Evolutionary conservation across 2,797 vertebrate species (phyloP).

Genomic region (Pangasius djambal): DNA sequence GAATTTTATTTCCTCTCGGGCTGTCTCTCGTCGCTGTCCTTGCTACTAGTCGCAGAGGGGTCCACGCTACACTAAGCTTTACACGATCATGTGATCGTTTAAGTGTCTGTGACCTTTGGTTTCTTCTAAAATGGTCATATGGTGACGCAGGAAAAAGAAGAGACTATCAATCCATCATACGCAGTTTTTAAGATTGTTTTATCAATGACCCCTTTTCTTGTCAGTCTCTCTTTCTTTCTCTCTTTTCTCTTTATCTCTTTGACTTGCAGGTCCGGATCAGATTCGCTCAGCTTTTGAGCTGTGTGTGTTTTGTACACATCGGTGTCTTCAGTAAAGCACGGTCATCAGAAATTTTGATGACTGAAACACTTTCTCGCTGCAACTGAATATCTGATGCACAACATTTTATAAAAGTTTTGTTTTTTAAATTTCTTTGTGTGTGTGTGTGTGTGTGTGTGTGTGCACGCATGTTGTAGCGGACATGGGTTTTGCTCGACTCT

Average conservation of each 20-base stretch:
- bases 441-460: conserved; percentile 25
- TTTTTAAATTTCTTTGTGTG: background rate
- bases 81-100: background rate
- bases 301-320: background rate
- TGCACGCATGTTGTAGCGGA: conserved; percentile 76
- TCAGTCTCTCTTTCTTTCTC: background rate
- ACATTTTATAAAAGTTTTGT: background rate
- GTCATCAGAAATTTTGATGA: background rate
- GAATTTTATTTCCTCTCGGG: too few species aligned
- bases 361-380: background rate
- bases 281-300: background rate
- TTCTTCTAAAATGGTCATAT: background rate
- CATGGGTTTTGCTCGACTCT: conserved; percentile 90
- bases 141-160: background rate
- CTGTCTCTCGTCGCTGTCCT: too few species aligned
- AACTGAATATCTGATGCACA: background rate
- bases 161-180: background rate
- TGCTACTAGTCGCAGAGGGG: too few species aligned
- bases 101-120: background rate
- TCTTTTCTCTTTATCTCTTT: background rate
- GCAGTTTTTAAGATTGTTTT: background rate
- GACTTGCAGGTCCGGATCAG: too few species aligned
- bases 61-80: background rate
- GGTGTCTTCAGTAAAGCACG: background rate
- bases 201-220: background rate